These are phyloP conservation scores for Actinemys pallida DNA, from an alignment of 2,113 vertebrate species.

Conservation along the genomic window DNA sequence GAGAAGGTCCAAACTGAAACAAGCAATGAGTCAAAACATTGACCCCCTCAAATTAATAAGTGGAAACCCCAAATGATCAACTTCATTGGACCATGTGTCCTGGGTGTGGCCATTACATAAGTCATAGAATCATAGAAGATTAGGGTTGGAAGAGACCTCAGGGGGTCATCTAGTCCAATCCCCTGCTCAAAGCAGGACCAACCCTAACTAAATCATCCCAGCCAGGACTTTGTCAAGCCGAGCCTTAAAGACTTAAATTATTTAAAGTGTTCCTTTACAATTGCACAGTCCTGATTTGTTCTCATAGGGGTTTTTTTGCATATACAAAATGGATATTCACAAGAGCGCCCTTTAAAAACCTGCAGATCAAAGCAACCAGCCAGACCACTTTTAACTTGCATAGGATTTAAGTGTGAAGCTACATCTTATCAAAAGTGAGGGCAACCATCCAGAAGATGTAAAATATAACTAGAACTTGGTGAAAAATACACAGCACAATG, in stretches of 20 bases:
- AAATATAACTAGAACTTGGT: background rate
- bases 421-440: background rate
- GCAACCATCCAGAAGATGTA: background rate
- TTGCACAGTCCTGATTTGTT: accelerated
- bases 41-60: background rate
- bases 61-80: background rate
- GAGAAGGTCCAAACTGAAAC: background rate
- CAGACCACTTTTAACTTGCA: background rate
- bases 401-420: background rate
- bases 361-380: background rate
- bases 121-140: no score
- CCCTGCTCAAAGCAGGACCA: no score
- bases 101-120: background rate
- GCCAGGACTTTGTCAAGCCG: no score
- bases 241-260: background rate
- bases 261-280: background rate
- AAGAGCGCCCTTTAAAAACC: background rate
- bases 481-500: background rate
- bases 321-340: background rate
- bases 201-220: no score
- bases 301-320: background rate
- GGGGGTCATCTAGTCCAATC: no score
- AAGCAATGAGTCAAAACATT: background rate
- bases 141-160: no score
- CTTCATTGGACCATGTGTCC: background rate